phyloP scores from a whole-genome alignment of 1,140 invertebrate species.

The Danaus melanippus region DNA sequence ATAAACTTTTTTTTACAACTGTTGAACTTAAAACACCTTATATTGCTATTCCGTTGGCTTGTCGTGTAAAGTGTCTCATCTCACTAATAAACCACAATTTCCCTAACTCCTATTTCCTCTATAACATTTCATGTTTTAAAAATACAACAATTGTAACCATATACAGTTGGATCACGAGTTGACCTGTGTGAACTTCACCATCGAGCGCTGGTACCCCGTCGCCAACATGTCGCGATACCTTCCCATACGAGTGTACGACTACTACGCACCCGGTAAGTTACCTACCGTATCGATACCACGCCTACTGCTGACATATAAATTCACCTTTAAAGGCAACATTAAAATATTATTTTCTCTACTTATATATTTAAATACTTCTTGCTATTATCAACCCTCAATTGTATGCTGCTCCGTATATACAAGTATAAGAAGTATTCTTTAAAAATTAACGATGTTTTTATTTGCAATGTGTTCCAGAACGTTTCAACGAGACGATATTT shows the following conservation, averaged over 20 bases:
- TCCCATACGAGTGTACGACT: slow-evolving; percentile 93
- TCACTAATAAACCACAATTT: no score
- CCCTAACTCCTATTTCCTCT: no score
- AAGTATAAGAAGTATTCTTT: no score
- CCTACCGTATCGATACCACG: background rate
- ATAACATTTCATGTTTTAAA: no score
- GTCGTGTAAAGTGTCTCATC: no score
- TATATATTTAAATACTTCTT: no score
- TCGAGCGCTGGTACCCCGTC: slow-evolving; percentile 95
- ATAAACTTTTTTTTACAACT: no score
- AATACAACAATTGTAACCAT: slow-evolving; percentile 1
- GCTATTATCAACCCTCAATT: no score
- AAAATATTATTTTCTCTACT: background rate
- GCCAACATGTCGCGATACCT: slow-evolving; percentile 96
- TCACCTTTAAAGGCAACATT: background rate
- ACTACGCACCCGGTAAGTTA: slow-evolving; percentile 91
- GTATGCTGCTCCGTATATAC: no score
- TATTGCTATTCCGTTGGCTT: no score
- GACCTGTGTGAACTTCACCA: slow-evolving; percentile 93
- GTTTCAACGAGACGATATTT: slow-evolving; percentile 95
- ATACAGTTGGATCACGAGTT: slow-evolving; percentile 82
- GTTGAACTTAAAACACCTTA: no score
- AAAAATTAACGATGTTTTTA: background rate
- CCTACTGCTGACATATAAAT: background rate
- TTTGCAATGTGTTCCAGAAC: slow-evolving; percentile 77